A percentile compares a stretch with the other conserved stretches of the same genome.
These are phyloP conservation scores for Pammene aurita DNA, from an alignment of 2,888 invertebrate species.

Conservation along the genomic window DNA sequence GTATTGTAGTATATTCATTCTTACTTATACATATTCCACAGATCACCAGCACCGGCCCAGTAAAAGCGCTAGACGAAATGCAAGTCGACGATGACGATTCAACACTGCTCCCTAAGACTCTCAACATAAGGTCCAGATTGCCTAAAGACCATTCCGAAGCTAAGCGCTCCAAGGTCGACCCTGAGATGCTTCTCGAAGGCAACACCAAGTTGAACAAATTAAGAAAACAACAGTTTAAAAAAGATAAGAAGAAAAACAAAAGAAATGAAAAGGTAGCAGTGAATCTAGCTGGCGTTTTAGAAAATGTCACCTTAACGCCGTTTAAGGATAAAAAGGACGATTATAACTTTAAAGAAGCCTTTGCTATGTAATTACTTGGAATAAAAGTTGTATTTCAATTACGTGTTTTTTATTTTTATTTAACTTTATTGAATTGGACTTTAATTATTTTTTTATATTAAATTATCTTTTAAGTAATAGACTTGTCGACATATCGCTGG, in stretches of 20 bases:
- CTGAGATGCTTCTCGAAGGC: slow-evolving; percentile 87
- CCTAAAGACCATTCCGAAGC: slow-evolving; percentile 64
- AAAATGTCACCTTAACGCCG: slow-evolving; percentile 80
- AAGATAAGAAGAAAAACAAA: slow-evolving; percentile 81
- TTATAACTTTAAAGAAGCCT: slow-evolving; percentile 86
- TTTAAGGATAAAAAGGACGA: slow-evolving; percentile 65
- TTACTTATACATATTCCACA: slow-evolving; percentile 58
- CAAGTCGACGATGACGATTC: slow-evolving; percentile 82
- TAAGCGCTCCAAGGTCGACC: slow-evolving; percentile 80
- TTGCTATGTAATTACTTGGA: slow-evolving; percentile 56
- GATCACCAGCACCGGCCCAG: slow-evolving; percentile 85
- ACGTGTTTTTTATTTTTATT: background rate
- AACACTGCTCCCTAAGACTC: slow-evolving; percentile 65
- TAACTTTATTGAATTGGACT: too few species aligned
- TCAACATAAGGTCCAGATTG: slow-evolving; percentile 70
- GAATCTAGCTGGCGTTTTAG: slow-evolving; percentile 85
- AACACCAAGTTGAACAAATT: slow-evolving; percentile 80
- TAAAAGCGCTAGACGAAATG: slow-evolving; percentile 77
- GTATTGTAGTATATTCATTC: too few species aligned
- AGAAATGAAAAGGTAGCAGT: slow-evolving; percentile 84
- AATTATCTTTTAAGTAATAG: too few species aligned
- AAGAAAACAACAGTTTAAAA: slow-evolving; percentile 84
- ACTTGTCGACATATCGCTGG: too few species aligned
- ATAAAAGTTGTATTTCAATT: slow-evolving; percentile 35
- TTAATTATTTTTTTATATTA: too few species aligned